These are phyloP conservation scores for Clunio marinus DNA, from an alignment of 2,888 invertebrate genomes.

Conservation along the genomic window DNA sequence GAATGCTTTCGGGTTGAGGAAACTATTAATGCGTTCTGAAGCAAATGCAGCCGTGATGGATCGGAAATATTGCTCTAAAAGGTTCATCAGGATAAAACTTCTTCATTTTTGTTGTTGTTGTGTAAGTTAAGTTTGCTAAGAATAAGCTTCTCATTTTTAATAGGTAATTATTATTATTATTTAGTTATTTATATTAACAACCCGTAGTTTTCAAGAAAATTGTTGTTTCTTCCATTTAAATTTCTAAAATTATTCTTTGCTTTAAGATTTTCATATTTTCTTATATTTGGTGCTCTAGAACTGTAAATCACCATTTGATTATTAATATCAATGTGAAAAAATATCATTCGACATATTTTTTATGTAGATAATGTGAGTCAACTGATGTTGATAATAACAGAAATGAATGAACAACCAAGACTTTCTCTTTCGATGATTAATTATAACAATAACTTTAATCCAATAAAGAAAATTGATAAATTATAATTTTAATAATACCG, in stretches of 20 bases:
- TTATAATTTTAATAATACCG: not conserved
- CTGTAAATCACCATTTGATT: too few relatives aligned
- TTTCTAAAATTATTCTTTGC: too few relatives aligned
- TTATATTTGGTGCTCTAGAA: too few relatives aligned
- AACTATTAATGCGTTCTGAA: too few relatives aligned
- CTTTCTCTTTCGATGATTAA: too few relatives aligned
- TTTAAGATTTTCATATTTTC: too few relatives aligned
- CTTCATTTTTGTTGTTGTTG: not conserved
- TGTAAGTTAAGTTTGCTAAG: not conserved
- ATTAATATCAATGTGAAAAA: too few relatives aligned
- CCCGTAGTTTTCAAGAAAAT: conserved; percentile 30
- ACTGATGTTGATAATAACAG: too few relatives aligned
- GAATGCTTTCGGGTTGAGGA: too few relatives aligned
- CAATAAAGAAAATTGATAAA: not conserved
- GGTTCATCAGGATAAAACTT: not conserved
- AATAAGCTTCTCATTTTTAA: not conserved
- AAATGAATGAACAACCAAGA: not conserved
- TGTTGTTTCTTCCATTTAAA: conserved; percentile 12
- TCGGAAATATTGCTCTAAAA: conserved; percentile 4
- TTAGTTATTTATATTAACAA: conserved; percentile 30
- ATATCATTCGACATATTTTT: too few relatives aligned
- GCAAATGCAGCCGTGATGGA: too few relatives aligned
- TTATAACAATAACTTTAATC: not conserved
- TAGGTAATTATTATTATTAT: not conserved
- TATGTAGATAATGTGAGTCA: too few relatives aligned